Evolutionary conservation across 2,888 invertebrate species (phyloP).

Genomic region (Dynastes maya): DNA sequence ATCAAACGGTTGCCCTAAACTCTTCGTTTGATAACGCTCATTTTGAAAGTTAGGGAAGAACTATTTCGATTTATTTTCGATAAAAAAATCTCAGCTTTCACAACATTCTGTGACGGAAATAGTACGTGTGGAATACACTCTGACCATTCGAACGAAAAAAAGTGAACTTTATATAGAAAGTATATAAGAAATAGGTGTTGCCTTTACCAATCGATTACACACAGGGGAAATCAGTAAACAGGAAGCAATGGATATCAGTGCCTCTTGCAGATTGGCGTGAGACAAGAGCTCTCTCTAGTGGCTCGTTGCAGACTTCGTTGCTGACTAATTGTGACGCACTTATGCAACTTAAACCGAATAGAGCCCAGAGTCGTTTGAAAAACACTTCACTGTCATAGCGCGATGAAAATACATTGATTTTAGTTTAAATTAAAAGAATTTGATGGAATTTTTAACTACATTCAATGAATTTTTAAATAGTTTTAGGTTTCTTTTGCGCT

Average conservation of each 20-base stretch:
- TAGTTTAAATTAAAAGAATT: constrained; percentile 1
- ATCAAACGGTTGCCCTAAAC: too few species aligned
- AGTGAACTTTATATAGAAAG: constrained; percentile 40
- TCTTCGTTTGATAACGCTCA: background rate
- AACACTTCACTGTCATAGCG: background rate
- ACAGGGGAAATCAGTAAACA: constrained; percentile 70
- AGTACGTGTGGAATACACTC: constrained; percentile 18
- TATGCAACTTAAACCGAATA: constrained; percentile 40
- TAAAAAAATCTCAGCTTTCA: constrained; percentile 27
- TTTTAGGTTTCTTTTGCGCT: too few species aligned
- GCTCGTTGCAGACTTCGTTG: constrained; percentile 60
- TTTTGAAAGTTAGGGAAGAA: background rate
- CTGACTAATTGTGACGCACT: constrained; percentile 60
- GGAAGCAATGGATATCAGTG: constrained; percentile 60
- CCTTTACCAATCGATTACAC: constrained; percentile 69
- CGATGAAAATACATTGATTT: constrained; percentile 9
- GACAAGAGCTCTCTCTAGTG: constrained; percentile 51
- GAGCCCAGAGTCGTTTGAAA: background rate
- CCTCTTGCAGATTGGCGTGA: constrained; percentile 45
- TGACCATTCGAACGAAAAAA: constrained; percentile 14
- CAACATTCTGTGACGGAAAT: constrained; percentile 22
- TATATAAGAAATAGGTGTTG: constrained; percentile 55
- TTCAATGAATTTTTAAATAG: too few species aligned
- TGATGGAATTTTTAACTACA: too few species aligned
- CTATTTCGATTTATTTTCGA: constrained; percentile 26